Conservation (phyloP, 1,140 invertebrate species). For the Drosophila prosaltans region DNA sequence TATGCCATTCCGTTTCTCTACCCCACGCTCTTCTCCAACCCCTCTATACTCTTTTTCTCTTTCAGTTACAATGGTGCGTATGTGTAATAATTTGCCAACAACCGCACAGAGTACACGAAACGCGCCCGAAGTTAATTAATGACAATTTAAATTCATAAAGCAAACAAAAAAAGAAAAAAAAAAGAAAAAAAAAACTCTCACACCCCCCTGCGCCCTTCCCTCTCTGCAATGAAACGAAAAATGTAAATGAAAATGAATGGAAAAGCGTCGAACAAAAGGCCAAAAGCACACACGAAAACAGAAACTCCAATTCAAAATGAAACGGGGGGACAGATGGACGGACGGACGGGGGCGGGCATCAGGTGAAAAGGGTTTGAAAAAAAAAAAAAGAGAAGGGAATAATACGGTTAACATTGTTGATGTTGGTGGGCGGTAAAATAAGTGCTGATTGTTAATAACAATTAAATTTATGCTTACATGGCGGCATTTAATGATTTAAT, state of each 20-base stretch:
- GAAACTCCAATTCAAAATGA: too few relatives aligned
- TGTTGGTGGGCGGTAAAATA: conserved; percentile 41
- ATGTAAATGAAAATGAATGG: conserved; percentile 80
- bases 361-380: conserved; percentile 1
- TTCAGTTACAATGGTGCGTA: conserved; percentile 30
- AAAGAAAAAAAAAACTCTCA: conserved; percentile 50
- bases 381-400: neutral
- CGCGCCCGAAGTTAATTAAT: conserved; percentile 70
- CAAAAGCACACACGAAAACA: conserved; percentile 30
- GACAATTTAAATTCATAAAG: conserved; percentile 82
- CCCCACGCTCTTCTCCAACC: neutral
- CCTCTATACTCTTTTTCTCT: neutral
- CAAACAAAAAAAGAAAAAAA: conserved; percentile 74
- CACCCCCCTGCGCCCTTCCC: neutral
- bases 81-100: conserved; percentile 64
- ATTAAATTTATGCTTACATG: conserved; percentile 80
- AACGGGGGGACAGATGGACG: neutral
- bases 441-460: conserved; percentile 80
- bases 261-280: conserved; percentile 65
- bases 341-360: neutral
- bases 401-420: conserved; percentile 4
- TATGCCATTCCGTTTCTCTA: neutral
- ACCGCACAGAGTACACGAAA: neutral
- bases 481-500: conserved; percentile 80
- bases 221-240: conserved; percentile 51